A percentile compares a stretch with the other conserved stretches of the same genome.
Evolutionary conservation across 2,888 invertebrate species (phyloP).

Genomic region (Eurytoma californica): DNA sequence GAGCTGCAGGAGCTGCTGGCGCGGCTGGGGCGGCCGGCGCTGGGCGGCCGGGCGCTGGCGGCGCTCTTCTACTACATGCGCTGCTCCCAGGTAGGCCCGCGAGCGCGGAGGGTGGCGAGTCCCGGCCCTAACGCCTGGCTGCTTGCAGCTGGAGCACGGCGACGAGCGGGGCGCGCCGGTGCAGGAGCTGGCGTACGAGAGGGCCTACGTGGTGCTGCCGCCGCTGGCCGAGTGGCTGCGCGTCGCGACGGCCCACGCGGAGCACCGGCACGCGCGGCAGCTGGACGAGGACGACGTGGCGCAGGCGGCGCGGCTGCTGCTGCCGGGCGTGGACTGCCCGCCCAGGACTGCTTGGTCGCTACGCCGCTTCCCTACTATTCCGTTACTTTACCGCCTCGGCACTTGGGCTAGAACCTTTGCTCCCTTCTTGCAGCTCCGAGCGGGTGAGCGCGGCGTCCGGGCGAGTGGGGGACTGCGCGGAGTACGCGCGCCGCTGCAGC

Average conservation of each 20-base stretch:
- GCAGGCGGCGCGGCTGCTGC: slow-evolving; percentile 89
- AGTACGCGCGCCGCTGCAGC: slow-evolving; percentile 82
- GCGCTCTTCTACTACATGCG: slow-evolving; percentile 94
- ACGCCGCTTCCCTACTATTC: too few species aligned
- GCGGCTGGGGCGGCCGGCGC: slow-evolving; percentile 76
- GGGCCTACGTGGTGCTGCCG: slow-evolving; percentile 91
- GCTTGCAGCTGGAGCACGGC: slow-evolving; percentile 83
- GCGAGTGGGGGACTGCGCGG: slow-evolving; percentile 74
- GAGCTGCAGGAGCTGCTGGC: slow-evolving; percentile 84
- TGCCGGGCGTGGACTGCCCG: slow-evolving; percentile 94
- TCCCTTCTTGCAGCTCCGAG: slow-evolving; percentile 76
- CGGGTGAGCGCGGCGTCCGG: slow-evolving; percentile 76
- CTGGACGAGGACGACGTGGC: slow-evolving; percentile 91
- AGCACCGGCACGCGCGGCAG: slow-evolving; percentile 85
- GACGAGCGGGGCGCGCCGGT: slow-evolving; percentile 78
- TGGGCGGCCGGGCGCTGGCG: slow-evolving; percentile 84
- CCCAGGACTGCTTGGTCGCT: slow-evolving; percentile 75
- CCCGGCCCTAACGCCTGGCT: too few species aligned
- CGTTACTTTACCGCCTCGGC: too few species aligned
- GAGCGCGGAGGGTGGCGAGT: too few species aligned
- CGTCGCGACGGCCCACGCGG: slow-evolving; percentile 88
- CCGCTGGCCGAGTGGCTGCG: slow-evolving; percentile 94
- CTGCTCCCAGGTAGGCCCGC: slow-evolving; percentile 88
- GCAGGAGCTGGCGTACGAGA: slow-evolving; percentile 88
- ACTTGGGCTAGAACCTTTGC: not conserved